Evolutionary conservation across 2,888 invertebrate genomes (phyloP).

Genomic region (Euphydryas editha): DNA sequence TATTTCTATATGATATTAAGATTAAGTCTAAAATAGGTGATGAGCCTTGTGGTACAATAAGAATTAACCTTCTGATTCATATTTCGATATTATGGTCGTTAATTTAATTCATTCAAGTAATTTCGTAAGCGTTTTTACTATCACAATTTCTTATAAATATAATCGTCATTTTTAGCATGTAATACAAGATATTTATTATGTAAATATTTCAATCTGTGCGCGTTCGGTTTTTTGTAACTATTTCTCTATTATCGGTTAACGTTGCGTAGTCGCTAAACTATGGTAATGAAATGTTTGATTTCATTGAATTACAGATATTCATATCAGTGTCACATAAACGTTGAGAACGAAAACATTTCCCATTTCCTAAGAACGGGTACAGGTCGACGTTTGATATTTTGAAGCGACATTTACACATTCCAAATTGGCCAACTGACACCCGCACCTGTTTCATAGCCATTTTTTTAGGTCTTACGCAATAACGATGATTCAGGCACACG

Average conservation of each 20-base stretch:
- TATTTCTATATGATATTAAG: too few species aligned
- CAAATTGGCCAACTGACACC: conserved; percentile 64
- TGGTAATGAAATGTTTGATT: conserved; percentile 29
- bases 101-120: too few species aligned
- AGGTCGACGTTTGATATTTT: conserved; percentile 75
- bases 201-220: conserved; percentile 31
- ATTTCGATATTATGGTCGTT: neutral
- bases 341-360: conserved; percentile 50
- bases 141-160: conserved; percentile 13
- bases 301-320: conserved; percentile 33
- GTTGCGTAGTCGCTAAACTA: conserved; percentile 39
- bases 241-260: conserved; percentile 18
- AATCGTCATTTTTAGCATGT: conserved; percentile 9
- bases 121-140: conserved; percentile 8
- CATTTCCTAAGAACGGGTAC: conserved; percentile 64
- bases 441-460: conserved; percentile 49
- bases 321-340: conserved; percentile 36
- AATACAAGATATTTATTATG: conserved; percentile 29
- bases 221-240: conserved; percentile 23
- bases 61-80: too few species aligned
- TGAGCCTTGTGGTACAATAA: too few species aligned
- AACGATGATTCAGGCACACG: conserved; percentile 54
- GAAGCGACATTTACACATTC: conserved; percentile 70
- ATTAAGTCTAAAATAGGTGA: too few species aligned
- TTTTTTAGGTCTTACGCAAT: conserved; percentile 64